Evolutionary conservation across 2,113 vertebrate species (phyloP).

Genomic region (Megaptera novaeangliae): DNA sequence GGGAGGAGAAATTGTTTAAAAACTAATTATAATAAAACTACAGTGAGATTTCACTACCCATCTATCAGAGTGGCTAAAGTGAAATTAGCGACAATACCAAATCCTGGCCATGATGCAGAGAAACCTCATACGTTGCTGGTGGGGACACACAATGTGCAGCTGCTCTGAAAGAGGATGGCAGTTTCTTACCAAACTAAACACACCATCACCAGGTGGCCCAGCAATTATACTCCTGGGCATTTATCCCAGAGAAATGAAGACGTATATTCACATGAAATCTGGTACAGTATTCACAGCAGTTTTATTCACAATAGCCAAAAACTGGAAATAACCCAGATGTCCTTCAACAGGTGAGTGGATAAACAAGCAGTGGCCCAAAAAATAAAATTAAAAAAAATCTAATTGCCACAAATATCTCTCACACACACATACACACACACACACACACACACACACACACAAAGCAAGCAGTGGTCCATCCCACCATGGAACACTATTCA

Average conservation of each 20-base stretch:
- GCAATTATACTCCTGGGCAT: too few species aligned
- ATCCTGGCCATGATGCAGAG: accelerated
- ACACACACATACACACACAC: too few species aligned
- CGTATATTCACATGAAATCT: accelerated
- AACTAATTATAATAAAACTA: neutral
- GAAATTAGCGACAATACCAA: neutral
- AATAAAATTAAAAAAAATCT: neutral
- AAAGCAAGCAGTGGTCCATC: neutral
- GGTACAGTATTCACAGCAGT: accelerated
- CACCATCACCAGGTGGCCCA: neutral
- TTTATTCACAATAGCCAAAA: neutral
- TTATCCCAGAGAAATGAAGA: too few species aligned
- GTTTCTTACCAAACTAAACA: neutral
- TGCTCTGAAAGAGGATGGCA: accelerated
- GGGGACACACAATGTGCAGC: accelerated
- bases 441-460: too few species aligned
- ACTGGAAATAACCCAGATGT: neutral
- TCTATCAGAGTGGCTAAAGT: too few species aligned
- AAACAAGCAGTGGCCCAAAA: neutral
- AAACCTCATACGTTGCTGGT: accelerated
- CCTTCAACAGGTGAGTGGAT: neutral
- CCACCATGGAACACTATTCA: neutral
- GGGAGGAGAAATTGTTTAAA: too few species aligned
- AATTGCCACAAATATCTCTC: neutral
- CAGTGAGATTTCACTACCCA: neutral